Percentiles rank a stretch among this genome's conserved stretches.
These are phyloP conservation scores for Tupiocoris notatus DNA, from an alignment of 2,888 invertebrate species.

Conservation along the genomic window DNA sequence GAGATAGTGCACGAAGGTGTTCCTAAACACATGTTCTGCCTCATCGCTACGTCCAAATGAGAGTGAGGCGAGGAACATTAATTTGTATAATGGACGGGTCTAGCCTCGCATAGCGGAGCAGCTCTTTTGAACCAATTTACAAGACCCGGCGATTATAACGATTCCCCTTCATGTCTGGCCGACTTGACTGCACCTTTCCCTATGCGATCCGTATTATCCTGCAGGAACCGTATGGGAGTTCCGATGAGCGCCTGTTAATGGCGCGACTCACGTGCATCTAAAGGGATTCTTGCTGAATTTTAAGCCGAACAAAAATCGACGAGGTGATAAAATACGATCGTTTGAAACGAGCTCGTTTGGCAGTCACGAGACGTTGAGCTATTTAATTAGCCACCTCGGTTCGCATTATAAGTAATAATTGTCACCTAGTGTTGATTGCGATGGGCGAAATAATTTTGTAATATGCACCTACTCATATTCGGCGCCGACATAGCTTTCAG, in stretches of 20 bases:
- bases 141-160: not conserved
- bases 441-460: too few relatives aligned
- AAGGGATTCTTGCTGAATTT: not conserved
- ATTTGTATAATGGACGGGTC: conserved; percentile 21
- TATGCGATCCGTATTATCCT: not conserved
- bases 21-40: conserved; percentile 15
- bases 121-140: not conserved
- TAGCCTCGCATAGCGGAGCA: not conserved
- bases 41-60: conserved; percentile 19
- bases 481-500: too few relatives aligned
- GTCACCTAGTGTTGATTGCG: not conserved
- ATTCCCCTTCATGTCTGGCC: not conserved
- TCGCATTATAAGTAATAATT: not conserved
- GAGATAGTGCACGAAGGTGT: conserved; percentile 8
- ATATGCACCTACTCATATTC: too few relatives aligned
- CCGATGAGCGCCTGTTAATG: not conserved
- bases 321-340: not conserved
- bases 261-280: not conserved
- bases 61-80: conserved; percentile 6
- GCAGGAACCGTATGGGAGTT: not conserved
- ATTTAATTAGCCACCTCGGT: not conserved
- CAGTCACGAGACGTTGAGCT: not conserved
- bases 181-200: not conserved
- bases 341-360: not conserved
- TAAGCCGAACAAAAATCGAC: not conserved